Conservation (phyloP, 2,797 vertebrate genomes). For the Intellagama lesueurii region DNA sequence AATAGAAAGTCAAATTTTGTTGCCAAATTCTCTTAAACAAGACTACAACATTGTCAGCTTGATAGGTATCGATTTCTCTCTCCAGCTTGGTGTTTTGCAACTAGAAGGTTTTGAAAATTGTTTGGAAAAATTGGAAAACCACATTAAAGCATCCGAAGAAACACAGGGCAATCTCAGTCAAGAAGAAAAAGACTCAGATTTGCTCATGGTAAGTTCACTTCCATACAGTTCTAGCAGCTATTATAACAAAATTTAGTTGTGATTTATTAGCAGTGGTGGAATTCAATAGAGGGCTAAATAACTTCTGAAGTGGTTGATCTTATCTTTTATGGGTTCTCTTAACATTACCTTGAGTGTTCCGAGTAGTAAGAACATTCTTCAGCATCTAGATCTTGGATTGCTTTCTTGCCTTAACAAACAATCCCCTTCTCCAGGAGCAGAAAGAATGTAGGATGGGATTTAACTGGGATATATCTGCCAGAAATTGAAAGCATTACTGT, state of each 20-base stretch:
- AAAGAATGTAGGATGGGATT: too few species aligned
- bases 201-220: conserved; percentile 71
- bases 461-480: too few species aligned
- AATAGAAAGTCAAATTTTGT: too few species aligned
- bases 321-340: too few species aligned
- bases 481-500: too few species aligned
- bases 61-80: conserved; percentile 36
- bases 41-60: not conserved
- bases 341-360: not conserved
- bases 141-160: conserved; percentile 79
- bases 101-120: conserved; percentile 81
- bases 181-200: conserved; percentile 66
- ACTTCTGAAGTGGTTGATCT: not conserved
- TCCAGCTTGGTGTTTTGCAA: conserved; percentile 73
- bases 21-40: too few species aligned
- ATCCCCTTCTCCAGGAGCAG: too few species aligned
- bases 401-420: not conserved
- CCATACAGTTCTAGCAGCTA: not conserved
- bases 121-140: conserved; percentile 81
- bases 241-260: not conserved
- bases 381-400: not conserved
- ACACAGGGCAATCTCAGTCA: conserved; percentile 68
- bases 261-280: not conserved
- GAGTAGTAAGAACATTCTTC: not conserved
- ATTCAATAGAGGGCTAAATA: not conserved